phyloP scores from a whole-genome alignment of 2,113 vertebrate genomes.

The Solea solea region DNA sequence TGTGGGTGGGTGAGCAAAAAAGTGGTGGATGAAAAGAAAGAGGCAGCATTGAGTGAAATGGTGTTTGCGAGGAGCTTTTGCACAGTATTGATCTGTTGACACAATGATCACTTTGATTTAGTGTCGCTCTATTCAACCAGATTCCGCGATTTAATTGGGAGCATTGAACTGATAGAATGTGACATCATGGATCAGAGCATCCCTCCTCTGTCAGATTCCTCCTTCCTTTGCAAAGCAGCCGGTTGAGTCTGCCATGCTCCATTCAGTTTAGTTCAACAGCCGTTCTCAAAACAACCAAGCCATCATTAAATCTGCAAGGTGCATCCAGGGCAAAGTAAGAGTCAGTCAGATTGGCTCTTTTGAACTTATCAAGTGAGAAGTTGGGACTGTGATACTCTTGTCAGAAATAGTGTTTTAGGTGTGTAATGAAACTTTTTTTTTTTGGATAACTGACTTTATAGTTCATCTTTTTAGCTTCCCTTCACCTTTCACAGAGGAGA shows the following conservation, averaged over 20 bases:
- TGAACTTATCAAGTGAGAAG: conserved; percentile 54
- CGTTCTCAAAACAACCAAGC: conserved; percentile 47
- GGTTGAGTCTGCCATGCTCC: neutral
- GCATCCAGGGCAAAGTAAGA: conserved; percentile 20
- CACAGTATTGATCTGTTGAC: conserved; percentile 61
- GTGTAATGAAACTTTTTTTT: conserved; percentile 9
- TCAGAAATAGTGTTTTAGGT: conserved; percentile 17
- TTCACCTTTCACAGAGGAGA: conserved; percentile 2
- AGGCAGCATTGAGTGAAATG: conserved; percentile 13
- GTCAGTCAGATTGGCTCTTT: conserved; percentile 34
- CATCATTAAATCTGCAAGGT: conserved; percentile 41
- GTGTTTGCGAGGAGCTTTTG: conserved; percentile 39
- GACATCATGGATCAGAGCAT: conserved; percentile 15
- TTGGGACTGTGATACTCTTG: conserved; percentile 25
- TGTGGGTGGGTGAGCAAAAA: neutral
- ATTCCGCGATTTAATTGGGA: conserved; percentile 55
- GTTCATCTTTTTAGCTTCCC: conserved; percentile 1
- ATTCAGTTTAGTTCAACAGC: conserved; percentile 42
- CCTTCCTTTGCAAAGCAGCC: conserved; percentile 16
- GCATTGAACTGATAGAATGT: conserved; percentile 23
- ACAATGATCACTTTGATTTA: conserved; percentile 63
- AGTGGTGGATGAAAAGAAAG: neutral
- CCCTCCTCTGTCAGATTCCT: conserved; percentile 10
- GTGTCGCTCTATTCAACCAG: conserved; percentile 46
- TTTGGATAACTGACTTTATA: conserved; percentile 14